Evolutionary conservation across 1,140 invertebrate genomes (phyloP).

Genomic region (Elymnias hypermnestra): DNA sequence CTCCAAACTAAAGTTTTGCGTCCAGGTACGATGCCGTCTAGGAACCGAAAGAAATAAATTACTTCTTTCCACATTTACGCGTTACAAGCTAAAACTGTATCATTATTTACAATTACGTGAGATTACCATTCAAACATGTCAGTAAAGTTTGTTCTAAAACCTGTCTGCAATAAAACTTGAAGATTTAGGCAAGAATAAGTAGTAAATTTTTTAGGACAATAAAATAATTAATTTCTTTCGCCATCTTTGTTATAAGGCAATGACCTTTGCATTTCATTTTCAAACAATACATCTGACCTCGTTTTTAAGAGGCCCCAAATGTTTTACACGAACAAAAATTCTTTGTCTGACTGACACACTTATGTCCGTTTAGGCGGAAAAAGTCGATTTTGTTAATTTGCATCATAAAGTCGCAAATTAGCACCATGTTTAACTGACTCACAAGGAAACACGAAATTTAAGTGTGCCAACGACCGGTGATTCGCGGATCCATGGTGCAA

Average conservation of each 20-base stretch:
- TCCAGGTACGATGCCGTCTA: no score
- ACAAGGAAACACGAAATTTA: conserved; percentile 15
- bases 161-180: no score
- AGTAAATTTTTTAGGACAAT: no score
- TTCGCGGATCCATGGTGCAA: neutral
- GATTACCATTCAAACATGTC: no score
- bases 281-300: conserved; percentile 28
- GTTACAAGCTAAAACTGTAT: no score
- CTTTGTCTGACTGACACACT: conserved; percentile 45
- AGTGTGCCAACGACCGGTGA: conserved; percentile 26
- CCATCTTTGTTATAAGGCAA: neutral
- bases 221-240: no score
- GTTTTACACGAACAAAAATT: conserved; percentile 23
- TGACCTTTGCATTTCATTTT: neutral
- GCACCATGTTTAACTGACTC: conserved; percentile 19
- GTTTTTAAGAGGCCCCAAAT: conserved; percentile 22
- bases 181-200: no score
- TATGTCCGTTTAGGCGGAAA: conserved; percentile 29
- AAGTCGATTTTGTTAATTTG: conserved; percentile 36
- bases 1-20: no score
- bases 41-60: no score
- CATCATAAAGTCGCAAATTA: conserved; percentile 44
- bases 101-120: no score
- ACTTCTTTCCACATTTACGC: no score
- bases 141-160: no score